phyloP scores from a whole-genome alignment of 2,888 invertebrate species.

The Orthosia incerta region DNA sequence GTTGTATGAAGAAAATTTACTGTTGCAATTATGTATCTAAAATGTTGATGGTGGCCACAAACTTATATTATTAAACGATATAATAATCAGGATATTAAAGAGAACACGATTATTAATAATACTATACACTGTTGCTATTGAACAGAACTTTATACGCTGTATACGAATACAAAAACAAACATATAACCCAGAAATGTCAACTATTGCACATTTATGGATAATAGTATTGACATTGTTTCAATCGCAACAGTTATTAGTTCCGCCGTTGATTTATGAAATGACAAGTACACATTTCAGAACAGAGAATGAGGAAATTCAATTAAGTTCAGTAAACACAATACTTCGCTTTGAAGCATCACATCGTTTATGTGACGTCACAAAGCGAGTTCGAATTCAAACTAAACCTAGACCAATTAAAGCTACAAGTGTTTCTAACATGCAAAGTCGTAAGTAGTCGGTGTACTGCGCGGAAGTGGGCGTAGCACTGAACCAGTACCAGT shows the following conservation, averaged over 20 bases:
- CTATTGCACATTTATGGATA: constrained; percentile 1
- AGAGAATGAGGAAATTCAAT: constrained; percentile 25
- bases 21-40: constrained; percentile 78
- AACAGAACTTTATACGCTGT: neutral
- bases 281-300: constrained; percentile 16
- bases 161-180: neutral
- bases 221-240: neutral
- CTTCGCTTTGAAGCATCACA: constrained; percentile 6
- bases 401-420: constrained; percentile 60
- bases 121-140: neutral
- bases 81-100: constrained; percentile 47
- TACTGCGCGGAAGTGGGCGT: constrained; percentile 42
- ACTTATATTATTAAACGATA: constrained; percentile 68
- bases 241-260: neutral
- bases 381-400: constrained; percentile 33
- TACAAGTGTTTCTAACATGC: constrained; percentile 57
- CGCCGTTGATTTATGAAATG: neutral
- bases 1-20: constrained; percentile 80
- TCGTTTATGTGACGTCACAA: constrained; percentile 27
- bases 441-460: constrained; percentile 35
- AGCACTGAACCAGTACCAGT: constrained; percentile 14
- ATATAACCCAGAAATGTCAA: neutral
- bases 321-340: constrained; percentile 10
- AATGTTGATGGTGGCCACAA: constrained; percentile 66
- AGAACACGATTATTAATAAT: constrained; percentile 11